Conservation (phyloP, 1,140 invertebrate genomes). For the Ridgeia piscesae region DNA sequence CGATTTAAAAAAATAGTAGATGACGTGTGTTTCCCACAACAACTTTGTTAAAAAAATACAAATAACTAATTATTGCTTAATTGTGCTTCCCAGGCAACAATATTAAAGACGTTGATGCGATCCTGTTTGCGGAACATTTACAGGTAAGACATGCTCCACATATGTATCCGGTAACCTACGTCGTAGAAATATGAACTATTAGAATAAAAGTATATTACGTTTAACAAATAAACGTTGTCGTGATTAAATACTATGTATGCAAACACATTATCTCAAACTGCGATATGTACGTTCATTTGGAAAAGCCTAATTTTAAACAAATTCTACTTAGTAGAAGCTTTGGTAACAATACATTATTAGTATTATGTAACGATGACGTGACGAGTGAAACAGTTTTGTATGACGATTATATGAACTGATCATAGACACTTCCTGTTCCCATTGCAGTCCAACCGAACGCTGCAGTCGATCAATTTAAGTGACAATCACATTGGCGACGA, state of each 20-base stretch:
- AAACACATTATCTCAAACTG: not conserved
- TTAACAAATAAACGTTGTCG: not conserved
- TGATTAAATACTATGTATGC: not conserved
- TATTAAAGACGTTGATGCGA: slow-evolving; percentile 11
- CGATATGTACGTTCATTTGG: not conserved
- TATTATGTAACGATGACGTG: not conserved
- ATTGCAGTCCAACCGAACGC: not conserved
- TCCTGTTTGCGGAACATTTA: not conserved
- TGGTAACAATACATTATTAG: not conserved
- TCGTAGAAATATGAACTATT: not conserved
- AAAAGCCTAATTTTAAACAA: not conserved
- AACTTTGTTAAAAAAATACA: not conserved
- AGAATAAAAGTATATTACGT: not conserved
- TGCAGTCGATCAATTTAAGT: slow-evolving; percentile 14
- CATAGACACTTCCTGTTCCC: not conserved
- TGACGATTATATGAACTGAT: not conserved
- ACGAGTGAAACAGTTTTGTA: not conserved
- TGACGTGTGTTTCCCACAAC: not conserved
- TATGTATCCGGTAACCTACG: not conserved
- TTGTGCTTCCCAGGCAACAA: slow-evolving; percentile 12
- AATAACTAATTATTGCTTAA: not conserved
- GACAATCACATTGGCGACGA: slow-evolving; percentile 14
- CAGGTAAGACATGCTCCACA: not conserved
- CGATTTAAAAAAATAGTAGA: not conserved
- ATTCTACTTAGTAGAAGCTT: not conserved